A percentile compares a stretch with the other conserved stretches of the same genome.
Conservation (phyloP, 2,797 vertebrate species). For the Chaenodraco wilsoni region DNA sequence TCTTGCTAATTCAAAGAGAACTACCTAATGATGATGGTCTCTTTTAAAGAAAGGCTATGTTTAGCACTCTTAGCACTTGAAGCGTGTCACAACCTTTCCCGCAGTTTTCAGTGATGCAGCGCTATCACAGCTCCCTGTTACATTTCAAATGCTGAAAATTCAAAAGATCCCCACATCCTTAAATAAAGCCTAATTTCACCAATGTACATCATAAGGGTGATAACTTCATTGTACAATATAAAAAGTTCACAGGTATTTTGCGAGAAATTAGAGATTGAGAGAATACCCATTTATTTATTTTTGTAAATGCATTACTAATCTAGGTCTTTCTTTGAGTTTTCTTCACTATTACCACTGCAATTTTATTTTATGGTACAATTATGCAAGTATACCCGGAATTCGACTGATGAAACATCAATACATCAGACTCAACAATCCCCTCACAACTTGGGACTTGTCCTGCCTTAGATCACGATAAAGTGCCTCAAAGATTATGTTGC, state of each 20-base stretch:
- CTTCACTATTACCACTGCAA: too few relatives aligned
- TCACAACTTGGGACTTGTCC: not conserved
- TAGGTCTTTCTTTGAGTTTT: too few relatives aligned
- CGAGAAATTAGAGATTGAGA: too few relatives aligned
- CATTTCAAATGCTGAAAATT: not conserved
- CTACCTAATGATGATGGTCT: slow-evolving; percentile 33
- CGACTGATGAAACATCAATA: too few relatives aligned
- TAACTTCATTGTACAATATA: not conserved
- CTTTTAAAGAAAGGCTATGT: slow-evolving; percentile 42
- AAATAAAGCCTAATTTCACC: not conserved
- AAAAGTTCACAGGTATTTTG: not conserved
- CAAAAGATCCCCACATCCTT: not conserved
- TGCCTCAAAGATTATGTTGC: not conserved
- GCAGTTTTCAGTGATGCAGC: slow-evolving; percentile 11
- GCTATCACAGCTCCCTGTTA: slow-evolving; percentile 25
- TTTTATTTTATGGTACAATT: too few relatives aligned
- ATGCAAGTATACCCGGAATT: too few relatives aligned
- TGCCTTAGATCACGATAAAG: not conserved
- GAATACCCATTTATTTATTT: too few relatives aligned
- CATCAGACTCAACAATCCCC: too few relatives aligned
- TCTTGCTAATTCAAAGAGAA: slow-evolving; percentile 55
- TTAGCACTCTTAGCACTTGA: slow-evolving; percentile 27
- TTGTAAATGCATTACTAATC: too few relatives aligned
- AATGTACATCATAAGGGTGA: not conserved
- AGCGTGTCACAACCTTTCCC: slow-evolving; percentile 13